phyloP scores from a whole-genome alignment of 2,888 invertebrate genomes.

The Buathra laborator region DNA sequence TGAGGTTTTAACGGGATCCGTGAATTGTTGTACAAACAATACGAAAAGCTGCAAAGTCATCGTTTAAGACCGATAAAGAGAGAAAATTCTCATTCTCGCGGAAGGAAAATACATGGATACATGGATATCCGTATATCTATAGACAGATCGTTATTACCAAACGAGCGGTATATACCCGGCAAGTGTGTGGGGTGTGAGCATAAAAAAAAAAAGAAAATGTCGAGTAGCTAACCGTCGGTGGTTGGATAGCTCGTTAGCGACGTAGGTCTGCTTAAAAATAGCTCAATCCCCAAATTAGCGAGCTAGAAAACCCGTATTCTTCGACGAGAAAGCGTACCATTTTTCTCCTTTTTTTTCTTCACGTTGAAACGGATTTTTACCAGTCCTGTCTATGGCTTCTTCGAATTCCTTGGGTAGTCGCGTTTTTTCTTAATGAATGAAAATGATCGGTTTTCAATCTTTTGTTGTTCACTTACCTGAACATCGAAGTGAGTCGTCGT shows the following conservation, averaged over 20 bases:
- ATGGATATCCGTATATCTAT: background rate
- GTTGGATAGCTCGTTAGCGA: constrained; percentile 77
- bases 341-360: constrained; percentile 27
- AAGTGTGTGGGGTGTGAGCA: background rate
- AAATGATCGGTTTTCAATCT: background rate
- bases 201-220: constrained; percentile 43
- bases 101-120: background rate
- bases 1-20: constrained; percentile 31
- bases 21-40: constrained; percentile 31
- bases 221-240: constrained; percentile 62
- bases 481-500: constrained; percentile 83
- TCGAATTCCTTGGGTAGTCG: constrained; percentile 22
- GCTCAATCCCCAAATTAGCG: constrained; percentile 76
- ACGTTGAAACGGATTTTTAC: background rate
- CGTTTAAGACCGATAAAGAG: constrained; percentile 49
- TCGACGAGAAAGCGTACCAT: constrained; percentile 17
- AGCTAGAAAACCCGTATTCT: constrained; percentile 28
- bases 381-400: background rate
- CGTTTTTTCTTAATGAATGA: background rate
- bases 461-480: constrained; percentile 78
- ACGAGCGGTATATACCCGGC: background rate
- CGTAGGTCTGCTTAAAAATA: constrained; percentile 76
- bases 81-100: constrained; percentile 29
- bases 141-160: background rate
- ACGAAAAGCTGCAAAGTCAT: constrained; percentile 20